phyloP scores from a whole-genome alignment of 1,140 invertebrate species.

The Tetragonula clypearis region DNA sequence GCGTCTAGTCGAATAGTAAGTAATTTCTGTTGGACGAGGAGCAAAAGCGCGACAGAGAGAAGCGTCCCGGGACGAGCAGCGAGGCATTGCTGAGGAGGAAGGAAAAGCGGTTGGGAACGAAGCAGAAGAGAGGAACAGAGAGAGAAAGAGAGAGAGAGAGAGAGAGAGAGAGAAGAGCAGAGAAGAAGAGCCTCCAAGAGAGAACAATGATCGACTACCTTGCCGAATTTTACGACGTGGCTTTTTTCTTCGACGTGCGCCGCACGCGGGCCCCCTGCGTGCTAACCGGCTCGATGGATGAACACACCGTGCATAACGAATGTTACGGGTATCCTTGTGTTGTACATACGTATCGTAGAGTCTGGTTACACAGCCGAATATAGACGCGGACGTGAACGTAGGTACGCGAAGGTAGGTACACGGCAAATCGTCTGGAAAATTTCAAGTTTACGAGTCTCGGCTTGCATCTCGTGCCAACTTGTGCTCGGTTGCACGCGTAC shows the following conservation, averaged over 20 bases:
- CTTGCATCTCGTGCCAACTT: too few species aligned
- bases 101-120: not conserved
- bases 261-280: constrained; percentile 37
- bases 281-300: constrained; percentile 57
- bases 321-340: constrained; percentile 51
- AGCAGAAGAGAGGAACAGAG: too few species aligned
- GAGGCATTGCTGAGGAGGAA: too few species aligned
- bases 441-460: not conserved
- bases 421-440: not conserved
- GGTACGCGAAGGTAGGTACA: not conserved
- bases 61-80: not conserved
- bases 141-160: too few species aligned
- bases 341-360: constrained; percentile 35
- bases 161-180: too few species aligned
- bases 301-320: constrained; percentile 54
- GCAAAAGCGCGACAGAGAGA: not conserved
- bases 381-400: not conserved
- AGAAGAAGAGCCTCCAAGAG: not conserved
- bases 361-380: constrained; percentile 17
- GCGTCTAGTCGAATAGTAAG: not conserved
- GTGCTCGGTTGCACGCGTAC: too few species aligned
- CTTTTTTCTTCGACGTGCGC: constrained; percentile 22
- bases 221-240: constrained; percentile 57
- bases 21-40: constrained; percentile 24
- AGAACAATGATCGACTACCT: constrained; percentile 54